These are phyloP conservation scores for Equus quagga DNA, from an alignment of 2,113 vertebrate genomes.

Conservation along the genomic window DNA sequence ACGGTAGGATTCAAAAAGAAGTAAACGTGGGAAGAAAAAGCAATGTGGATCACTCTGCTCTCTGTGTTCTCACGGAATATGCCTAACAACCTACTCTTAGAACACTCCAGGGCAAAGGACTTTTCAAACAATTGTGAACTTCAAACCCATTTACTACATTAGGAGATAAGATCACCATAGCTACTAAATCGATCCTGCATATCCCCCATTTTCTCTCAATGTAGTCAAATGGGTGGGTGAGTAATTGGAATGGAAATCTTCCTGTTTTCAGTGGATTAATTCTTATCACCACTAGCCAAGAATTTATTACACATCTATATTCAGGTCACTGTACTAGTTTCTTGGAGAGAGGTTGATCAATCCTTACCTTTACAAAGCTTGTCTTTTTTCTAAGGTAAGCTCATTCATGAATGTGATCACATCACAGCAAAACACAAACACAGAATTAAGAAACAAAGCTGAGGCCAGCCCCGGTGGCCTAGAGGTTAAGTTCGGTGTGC, in stretches of 20 bases:
- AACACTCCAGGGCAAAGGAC: not conserved
- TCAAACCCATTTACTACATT: not conserved
- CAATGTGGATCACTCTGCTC: not conserved
- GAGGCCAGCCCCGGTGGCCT: not conserved
- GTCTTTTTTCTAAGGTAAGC: not conserved
- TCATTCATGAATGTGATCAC: not conserved
- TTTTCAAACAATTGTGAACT: not conserved
- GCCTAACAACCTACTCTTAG: not conserved
- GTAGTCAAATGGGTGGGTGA: not conserved
- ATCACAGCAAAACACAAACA: not conserved
- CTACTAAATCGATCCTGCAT: not conserved
- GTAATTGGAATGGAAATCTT: not conserved
- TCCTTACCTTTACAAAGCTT: not conserved
- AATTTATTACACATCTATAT: not conserved
- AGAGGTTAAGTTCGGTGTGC: too few species aligned
- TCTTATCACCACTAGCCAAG: not conserved
- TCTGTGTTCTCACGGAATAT: not conserved
- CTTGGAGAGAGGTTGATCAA: not conserved
- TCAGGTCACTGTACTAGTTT: not conserved
- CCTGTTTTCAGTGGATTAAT: not conserved
- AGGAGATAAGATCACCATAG: not conserved
- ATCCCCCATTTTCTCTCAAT: not conserved
- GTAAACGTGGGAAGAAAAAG: not conserved
- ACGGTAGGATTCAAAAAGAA: not conserved
- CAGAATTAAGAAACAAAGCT: not conserved